phyloP scores from a whole-genome alignment of 2,888 invertebrate genomes.

The Bedellia somnulentella region DNA sequence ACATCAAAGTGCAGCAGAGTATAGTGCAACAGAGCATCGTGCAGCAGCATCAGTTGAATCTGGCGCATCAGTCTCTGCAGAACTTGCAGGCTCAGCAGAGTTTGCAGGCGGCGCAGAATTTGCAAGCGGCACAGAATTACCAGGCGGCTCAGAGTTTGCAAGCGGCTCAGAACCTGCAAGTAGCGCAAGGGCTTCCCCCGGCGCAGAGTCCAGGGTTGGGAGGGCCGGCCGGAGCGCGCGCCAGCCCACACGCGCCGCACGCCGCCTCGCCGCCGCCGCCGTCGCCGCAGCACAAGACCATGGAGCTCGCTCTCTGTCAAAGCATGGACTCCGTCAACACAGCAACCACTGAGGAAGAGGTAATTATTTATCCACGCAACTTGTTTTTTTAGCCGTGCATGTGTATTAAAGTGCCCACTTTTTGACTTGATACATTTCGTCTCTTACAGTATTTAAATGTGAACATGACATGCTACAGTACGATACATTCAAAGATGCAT shows the following conservation, averaged over 20 bases:
- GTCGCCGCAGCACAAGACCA: conserved; percentile 51
- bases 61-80: conserved; percentile 49
- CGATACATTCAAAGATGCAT: too few species aligned
- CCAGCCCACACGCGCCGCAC: conserved; percentile 34
- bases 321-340: conserved; percentile 98
- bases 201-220: conserved; percentile 29
- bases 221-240: conserved; percentile 30
- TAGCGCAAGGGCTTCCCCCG: conserved; percentile 20
- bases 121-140: conserved; percentile 15
- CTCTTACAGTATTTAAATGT: too few species aligned
- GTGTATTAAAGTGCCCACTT: too few species aligned
- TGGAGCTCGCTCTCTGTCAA: conserved; percentile 82
- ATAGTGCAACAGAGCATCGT: conserved; percentile 53
- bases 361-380: conserved; percentile 55
- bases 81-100: conserved; percentile 36
- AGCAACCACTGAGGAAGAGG: conserved; percentile 96
- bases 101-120: conserved; percentile 21
- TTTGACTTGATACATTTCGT: too few species aligned
- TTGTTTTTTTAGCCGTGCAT: too few species aligned
- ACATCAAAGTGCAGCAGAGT: conserved; percentile 51
- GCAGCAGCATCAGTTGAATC: conserved; percentile 50
- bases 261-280: conserved; percentile 50
- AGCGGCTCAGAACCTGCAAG: conserved; percentile 25
- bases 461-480: too few species aligned
- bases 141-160: conserved; percentile 31